A percentile compares a stretch with the other conserved stretches of the same genome.
phyloP scores from a whole-genome alignment of 2,113 vertebrate species.

The Ursus arctos region DNA sequence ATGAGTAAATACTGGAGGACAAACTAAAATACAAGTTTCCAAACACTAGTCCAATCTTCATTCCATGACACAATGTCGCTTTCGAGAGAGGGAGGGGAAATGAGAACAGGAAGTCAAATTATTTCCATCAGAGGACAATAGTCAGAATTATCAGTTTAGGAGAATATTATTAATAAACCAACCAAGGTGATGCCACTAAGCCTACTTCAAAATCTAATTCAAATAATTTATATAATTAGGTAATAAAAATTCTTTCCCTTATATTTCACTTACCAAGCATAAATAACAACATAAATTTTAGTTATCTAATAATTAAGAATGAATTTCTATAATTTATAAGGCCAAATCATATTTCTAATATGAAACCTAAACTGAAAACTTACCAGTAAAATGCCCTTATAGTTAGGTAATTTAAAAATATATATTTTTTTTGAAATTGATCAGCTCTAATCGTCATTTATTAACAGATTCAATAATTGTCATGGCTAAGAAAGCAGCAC shows the following conservation, averaged over 20 bases:
- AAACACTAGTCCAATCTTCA: not conserved
- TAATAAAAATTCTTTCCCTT: not conserved
- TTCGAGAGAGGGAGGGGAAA: not conserved
- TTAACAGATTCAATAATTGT: not conserved
- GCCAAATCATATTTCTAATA: constrained; percentile 22
- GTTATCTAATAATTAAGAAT: not conserved
- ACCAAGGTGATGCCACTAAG: not conserved
- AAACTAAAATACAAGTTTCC: not conserved
- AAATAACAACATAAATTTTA: not conserved
- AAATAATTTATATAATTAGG: constrained; percentile 29
- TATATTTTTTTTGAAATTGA: not conserved
- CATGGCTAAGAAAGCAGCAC: not conserved
- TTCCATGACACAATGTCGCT: not conserved
- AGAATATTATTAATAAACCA: not conserved
- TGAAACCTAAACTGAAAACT: constrained; percentile 30
- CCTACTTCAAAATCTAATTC: not conserved
- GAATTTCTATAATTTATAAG: not conserved
- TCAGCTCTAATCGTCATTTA: not conserved
- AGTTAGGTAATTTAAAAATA: not conserved
- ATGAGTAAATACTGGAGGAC: not conserved
- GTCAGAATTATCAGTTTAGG: not conserved
- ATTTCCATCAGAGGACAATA: not conserved
- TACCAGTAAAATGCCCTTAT: constrained; percentile 21
- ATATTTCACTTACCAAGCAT: not conserved
- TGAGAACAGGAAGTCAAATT: not conserved